Base-by-base conservation (phyloP, 1,140 invertebrate species). In the Drosophila teissieri region DNA sequence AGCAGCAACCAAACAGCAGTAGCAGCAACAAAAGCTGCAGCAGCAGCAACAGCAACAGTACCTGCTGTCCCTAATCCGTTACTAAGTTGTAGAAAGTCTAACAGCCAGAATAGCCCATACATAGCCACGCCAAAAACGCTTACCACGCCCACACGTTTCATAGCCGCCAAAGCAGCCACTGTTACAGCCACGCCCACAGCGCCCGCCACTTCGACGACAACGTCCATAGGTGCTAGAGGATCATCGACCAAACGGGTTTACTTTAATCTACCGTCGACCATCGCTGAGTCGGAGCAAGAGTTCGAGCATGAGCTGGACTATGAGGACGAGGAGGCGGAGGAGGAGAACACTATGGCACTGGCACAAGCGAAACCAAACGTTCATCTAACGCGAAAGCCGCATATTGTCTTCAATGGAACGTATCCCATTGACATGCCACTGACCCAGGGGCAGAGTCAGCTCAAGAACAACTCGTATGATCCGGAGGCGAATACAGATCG, bases 361-460 rank as follows among this genome's bases (percentile, higher is more conserved):
- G 40, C 64, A 0, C 44, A 53, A 36, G 53, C 64, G n/a, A 63
- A 40, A 42, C 37, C 52, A 10, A 36, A 42, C 5, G 34, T 31
- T 4, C 53, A 22, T n/a, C 56, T 57, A 2, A 36, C 27, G 31
- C 55, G 46, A 8, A 81, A 89, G 46, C 72, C 84, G 3, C 84
- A 92, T 31, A 92, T 92, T 42, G 94, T 97, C 40, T 97, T 96
- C 86, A 96, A 96, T 54, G 96, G 96, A 36, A 97, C 96, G 6
- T 97, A 94, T 93, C 96, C 96, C 2, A 96, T 97, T 48, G 96
- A 96, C 88, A 93, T 94, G 73, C 96, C 96, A 4, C 44, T 92
- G 14, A 24, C 55, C 6, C 77, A 49, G 42, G 63, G 19, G 37
- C 68, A 49, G 19, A 60, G 36, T 12, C 53, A 44, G 14, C 31